A percentile compares a stretch with the other conserved stretches of the same genome.
Conservation (phyloP, 2,888 invertebrate species). For the Oegoconia quadripuncta region DNA sequence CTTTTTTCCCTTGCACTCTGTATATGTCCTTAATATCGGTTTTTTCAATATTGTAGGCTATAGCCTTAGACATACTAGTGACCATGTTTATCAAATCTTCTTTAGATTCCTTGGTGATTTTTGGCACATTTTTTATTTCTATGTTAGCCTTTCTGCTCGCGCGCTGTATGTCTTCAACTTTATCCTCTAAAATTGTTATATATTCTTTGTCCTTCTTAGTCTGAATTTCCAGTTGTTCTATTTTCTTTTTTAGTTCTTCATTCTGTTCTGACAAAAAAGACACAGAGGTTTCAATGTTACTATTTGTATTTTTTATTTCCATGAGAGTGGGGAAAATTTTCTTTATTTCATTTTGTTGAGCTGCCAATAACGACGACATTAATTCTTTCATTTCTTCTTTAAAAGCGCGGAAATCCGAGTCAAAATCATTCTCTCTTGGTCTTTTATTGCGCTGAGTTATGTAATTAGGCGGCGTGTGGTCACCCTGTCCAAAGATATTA, state of each 20-base stretch:
- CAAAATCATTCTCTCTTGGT: background rate
- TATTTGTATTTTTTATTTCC: constrained; percentile 1
- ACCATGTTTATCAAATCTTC: constrained; percentile 2
- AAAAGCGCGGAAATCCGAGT: background rate
- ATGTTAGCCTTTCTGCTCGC: background rate
- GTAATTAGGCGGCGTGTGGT: background rate
- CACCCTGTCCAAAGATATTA: background rate
- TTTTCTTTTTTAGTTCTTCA: constrained; percentile 1
- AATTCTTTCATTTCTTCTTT: constrained; percentile 2
- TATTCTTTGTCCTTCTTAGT: background rate
- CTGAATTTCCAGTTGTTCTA: background rate
- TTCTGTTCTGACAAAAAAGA: background rate
- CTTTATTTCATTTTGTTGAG: constrained; percentile 1
- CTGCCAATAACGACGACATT: background rate
- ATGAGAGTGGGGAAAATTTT: background rate
- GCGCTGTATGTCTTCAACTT: constrained; percentile 1
- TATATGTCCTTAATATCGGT: constrained; percentile 2
- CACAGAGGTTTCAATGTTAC: constrained; percentile 1
- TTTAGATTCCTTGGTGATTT: constrained; percentile 1
- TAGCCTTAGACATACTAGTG: background rate
- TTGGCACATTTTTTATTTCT: background rate
- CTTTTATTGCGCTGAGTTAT: background rate
- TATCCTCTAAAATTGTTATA: background rate
- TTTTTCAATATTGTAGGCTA: background rate
- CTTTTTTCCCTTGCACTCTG: background rate